These are phyloP conservation scores for Dipodomys spectabilis DNA, from an alignment of 2,113 vertebrate species.

Conservation along the genomic window DNA sequence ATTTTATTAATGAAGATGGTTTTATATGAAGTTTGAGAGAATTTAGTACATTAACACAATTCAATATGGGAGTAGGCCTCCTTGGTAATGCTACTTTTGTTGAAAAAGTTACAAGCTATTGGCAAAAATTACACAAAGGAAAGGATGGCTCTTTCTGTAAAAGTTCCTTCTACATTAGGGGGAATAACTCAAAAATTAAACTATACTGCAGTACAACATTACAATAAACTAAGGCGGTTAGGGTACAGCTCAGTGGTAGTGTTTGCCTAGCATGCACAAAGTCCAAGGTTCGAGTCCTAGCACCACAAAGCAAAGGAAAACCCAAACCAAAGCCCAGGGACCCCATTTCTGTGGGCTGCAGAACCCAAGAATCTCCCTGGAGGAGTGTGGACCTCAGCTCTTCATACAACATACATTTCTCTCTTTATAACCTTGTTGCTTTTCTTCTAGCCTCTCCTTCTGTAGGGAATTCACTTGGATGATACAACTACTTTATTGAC, in stretches of 20 bases:
- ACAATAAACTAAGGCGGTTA: not conserved
- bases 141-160: conserved; percentile 4
- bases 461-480: conserved; percentile 20
- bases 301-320: not conserved
- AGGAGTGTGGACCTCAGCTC: not conserved
- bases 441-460: not conserved
- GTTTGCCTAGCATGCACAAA: not conserved
- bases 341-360: not conserved
- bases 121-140: conserved; percentile 36
- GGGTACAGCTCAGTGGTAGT: not conserved
- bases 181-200: conserved; percentile 50
- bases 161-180: conserved; percentile 20
- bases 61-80: conserved; percentile 55
- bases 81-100: conserved; percentile 30
- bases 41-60: conserved; percentile 70
- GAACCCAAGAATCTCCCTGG: not conserved
- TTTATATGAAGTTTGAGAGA: conserved; percentile 74
- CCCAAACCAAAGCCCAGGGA: not conserved
- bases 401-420: not conserved
- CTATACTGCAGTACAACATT: not conserved
- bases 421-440: not conserved
- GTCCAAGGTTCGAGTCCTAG: not conserved
- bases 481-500: conserved; percentile 22
- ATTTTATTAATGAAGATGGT: conserved; percentile 78
- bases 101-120: conserved; percentile 54